Percentiles rank a stretch among this genome's conserved stretches.
These are phyloP conservation scores for Chitala chitala DNA, from an alignment of 2,113 vertebrate species.

Conservation along the genomic window DNA sequence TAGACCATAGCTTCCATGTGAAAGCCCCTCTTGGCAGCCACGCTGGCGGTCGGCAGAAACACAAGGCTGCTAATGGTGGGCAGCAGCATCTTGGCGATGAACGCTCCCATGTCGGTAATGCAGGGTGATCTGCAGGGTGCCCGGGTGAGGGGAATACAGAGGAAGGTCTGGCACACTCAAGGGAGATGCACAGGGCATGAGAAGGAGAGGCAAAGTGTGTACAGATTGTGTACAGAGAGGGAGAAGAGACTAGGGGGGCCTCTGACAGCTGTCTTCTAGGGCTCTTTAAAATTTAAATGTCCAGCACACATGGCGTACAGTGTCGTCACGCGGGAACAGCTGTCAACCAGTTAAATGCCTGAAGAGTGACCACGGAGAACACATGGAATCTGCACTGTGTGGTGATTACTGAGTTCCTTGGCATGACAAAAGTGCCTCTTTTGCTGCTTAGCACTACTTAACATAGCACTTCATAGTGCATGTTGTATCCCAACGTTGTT, in stretches of 20 bases:
- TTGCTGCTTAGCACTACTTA: neutral
- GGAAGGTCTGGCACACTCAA: neutral
- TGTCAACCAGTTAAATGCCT: constrained; percentile 44
- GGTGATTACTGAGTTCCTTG: neutral
- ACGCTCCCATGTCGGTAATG: constrained; percentile 71
- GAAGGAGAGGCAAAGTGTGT: neutral
- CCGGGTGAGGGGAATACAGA: neutral
- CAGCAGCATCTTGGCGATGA: constrained; percentile 85
- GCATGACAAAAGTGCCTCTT: neutral
- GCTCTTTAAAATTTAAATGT: constrained; percentile 75
- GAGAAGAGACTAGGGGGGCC: neutral
- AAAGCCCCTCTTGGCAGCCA: constrained; percentile 85
- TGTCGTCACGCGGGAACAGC: constrained; percentile 50
- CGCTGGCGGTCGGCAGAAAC: constrained; percentile 80
- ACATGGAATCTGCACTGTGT: neutral
- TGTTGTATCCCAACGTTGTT: neutral
- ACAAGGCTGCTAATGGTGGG: constrained; percentile 89
- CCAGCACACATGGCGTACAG: constrained; percentile 38
- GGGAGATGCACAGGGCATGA: neutral
- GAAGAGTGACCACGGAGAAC: constrained; percentile 26
- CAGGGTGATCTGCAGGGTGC: neutral
- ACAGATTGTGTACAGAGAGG: neutral
- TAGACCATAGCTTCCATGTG: constrained; percentile 99
- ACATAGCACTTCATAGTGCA: neutral
- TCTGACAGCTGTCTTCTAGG: constrained; percentile 50